These are phyloP conservation scores for Coecobrya sp. DNA, from an alignment of 2,888 invertebrate species.

Conservation along the genomic window DNA sequence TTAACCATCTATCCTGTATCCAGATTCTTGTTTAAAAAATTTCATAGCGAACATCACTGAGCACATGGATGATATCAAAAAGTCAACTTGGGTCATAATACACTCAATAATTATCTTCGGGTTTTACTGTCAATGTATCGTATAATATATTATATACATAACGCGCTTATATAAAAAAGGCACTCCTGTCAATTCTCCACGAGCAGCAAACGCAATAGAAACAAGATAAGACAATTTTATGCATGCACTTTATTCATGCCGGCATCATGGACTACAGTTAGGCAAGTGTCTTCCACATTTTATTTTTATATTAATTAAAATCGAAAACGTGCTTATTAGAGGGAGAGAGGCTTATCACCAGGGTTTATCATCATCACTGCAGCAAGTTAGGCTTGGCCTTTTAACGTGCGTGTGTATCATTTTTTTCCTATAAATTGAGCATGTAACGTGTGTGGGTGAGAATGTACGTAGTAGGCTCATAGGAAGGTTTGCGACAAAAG, in stretches of 20 bases:
- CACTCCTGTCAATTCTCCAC: neutral
- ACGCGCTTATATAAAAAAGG: no score
- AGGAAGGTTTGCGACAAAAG: conserved; percentile 29
- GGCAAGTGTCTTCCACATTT: neutral
- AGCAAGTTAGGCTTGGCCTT: conserved; percentile 7
- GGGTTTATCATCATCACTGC: conserved; percentile 23
- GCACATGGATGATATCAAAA: conserved; percentile 33
- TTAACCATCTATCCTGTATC: neutral
- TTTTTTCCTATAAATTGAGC: neutral
- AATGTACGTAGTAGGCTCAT: no score
- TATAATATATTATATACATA: neutral
- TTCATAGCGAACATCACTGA: conserved; percentile 8
- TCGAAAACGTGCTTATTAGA: conserved; percentile 5
- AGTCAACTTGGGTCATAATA: conserved; percentile 42
- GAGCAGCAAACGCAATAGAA: neutral
- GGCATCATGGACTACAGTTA: conserved; percentile 44
- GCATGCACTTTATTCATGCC: conserved; percentile 72
- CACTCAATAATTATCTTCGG: neutral
- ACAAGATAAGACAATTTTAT: neutral
- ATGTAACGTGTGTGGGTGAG: neutral
- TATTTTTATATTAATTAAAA: neutral
- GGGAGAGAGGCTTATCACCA: conserved; percentile 26
- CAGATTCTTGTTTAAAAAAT: neutral
- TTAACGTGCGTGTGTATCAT: conserved; percentile 19
- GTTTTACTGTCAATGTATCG: neutral